These are phyloP conservation scores for Hemichromis elongatus DNA, from an alignment of 2,113 vertebrate genomes.

Conservation along the genomic window DNA sequence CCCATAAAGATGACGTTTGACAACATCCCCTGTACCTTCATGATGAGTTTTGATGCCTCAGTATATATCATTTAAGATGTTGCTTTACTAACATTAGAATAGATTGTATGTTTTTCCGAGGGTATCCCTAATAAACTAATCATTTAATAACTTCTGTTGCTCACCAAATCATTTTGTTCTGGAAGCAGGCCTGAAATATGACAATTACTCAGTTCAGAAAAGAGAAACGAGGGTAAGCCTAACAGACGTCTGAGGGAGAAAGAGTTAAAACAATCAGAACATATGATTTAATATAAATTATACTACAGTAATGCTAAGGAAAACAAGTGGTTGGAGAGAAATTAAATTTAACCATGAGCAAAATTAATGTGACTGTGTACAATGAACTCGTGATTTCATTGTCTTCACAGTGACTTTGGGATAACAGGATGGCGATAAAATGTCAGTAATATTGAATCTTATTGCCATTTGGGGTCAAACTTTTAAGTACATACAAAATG, in stretches of 20 bases:
- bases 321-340: not conserved
- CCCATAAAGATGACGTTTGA: not conserved
- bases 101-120: not conserved
- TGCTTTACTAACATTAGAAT: not conserved
- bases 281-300: not conserved
- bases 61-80: not conserved
- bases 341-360: not conserved
- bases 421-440: not conserved
- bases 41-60: not conserved
- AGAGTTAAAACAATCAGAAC: not conserved
- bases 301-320: not conserved
- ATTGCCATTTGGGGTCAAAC: not conserved
- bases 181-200: not conserved
- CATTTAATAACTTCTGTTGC: not conserved
- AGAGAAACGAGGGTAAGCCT: not conserved
- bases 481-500: not conserved
- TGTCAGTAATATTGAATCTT: not conserved
- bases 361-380: not conserved
- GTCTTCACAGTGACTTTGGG: not conserved
- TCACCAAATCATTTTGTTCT: not conserved
- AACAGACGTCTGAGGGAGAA: not conserved
- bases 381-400: not conserved
- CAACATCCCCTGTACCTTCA: not conserved
- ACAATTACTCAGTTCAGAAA: not conserved
- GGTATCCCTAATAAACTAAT: not conserved